Evolutionary conservation across 2,888 invertebrate genomes (phyloP), one percentile per base, ranked within the genome.

Genomic region (Nymphalis c-album): DNA sequence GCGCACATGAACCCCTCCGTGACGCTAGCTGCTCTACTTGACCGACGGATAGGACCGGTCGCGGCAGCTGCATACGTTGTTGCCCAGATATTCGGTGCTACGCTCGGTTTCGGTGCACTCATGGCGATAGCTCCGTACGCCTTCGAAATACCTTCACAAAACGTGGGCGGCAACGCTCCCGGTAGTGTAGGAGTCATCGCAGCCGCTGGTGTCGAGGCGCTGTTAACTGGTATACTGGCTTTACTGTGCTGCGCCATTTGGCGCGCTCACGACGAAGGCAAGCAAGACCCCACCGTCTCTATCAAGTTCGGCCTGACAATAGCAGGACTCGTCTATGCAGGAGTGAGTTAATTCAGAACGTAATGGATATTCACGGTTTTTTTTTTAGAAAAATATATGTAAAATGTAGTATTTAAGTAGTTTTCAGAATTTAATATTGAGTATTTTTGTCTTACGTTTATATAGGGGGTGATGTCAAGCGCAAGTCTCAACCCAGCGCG

Each of bases 1-100:
- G 95, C 95, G 22, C 96, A 97, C 86, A 85, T 97, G 78, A 97
- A 97, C 90, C 97, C 97, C 0, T 94, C 95, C 4, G 95, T 97
- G 18, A 95, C 96, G 17, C 87, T 95, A 35, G 94, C 95, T 6
- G 93, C 94, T 47, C 79, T 94, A 62, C 80, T 95, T 67, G 79
- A 92, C 70, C 94, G 94, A 8, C 79, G 89, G 48, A 84, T 94
- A 51, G 83, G 87, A 20, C 80, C 92, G 48, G 65, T 59, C 48
- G 75, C 80, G 3, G 88, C 85, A 13, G 71, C 74, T 20, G 85
- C 72, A 4, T 88, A 88, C 80, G 76, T 58, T 68, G 46, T 80
- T 67, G 87, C 86, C 75, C 90, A 91, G 81, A 16, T 78, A 70
- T 50, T 74, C 26, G 91, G 90, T 75, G 88, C 82, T 45, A 63